phyloP scores from a whole-genome alignment of 2,113 vertebrate genomes.

The Protobothrops flavoviridis region DNA sequence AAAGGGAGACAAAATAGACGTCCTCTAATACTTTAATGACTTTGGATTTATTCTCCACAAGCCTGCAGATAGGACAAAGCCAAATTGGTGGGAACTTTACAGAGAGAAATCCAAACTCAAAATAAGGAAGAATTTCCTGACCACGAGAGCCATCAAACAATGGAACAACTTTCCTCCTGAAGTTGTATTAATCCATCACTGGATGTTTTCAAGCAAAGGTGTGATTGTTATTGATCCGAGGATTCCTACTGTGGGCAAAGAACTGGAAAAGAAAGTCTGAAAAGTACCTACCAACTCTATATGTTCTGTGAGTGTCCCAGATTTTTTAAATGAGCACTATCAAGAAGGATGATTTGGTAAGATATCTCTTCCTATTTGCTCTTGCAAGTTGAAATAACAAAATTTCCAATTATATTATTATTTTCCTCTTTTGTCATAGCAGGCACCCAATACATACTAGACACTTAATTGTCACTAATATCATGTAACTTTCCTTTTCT shows the following conservation, averaged over 20 bases:
- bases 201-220: not conserved
- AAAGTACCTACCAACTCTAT: not conserved
- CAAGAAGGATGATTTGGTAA: not conserved
- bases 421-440: not conserved
- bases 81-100: no score
- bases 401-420: not conserved
- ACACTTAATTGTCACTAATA: not conserved
- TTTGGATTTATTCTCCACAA: no score
- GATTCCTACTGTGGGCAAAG: not conserved
- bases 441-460: not conserved
- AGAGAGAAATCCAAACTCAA: no score
- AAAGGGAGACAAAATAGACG: not conserved
- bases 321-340: not conserved
- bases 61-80: no score
- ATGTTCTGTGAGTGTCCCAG: not conserved
- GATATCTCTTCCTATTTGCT: not conserved
- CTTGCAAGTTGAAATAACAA: not conserved
- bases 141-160: no score
- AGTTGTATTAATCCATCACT: not conserved
- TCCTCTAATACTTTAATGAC: not conserved
- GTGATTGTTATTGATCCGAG: not conserved
- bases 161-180: no score
- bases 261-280: not conserved
- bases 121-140: no score
- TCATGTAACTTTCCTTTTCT: not conserved